Evolutionary conservation across 2,797 vertebrate genomes (phyloP), one percentile per base, ranked within the genome.

Genomic region (Rhyacichthys aspro): DNA sequence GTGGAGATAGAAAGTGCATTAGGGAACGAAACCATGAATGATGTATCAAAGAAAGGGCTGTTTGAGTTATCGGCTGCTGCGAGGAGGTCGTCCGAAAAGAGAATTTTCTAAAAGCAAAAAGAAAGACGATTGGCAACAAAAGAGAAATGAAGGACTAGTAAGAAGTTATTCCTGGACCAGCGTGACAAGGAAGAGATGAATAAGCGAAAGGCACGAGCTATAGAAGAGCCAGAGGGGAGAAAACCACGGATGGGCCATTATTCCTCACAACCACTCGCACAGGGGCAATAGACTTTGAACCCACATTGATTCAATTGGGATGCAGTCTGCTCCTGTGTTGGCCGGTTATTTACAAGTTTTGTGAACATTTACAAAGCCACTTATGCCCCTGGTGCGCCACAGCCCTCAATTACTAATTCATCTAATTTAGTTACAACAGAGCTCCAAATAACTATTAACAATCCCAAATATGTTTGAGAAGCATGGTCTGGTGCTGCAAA

Each of bases 21-120:
- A 88, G 75, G 84, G 84, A 88, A 89, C 86, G 88, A 86, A 89
- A 77, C 71, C 83, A 88, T 90, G 86, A 88, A 90, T 85, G 86
- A 87, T 89, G 89, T 83, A 90, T 86, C 81, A 83, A 82, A 86
- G 77, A 76, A 72, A 72, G 70, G 68, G 43, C 71, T 63, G 72
- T n/a, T n/a, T n/a, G n/a, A n/a, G n/a, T 70, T 75, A 71, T 78
- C 10, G 42, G 23, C 44, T 33, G 47, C 46, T 67, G 57, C 38
- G 55, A 34, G 11, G 32, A 45, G 66, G 68, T 55, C 46, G 74
- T 48, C 59, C 66, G 55, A 77, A 82, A 82, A 67, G 67, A 46
- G 56, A 69, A 78, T 84, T 79, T 76, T 63, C 18, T 63, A 58
- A 59, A 66, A 73, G 62, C 23, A 17, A 41, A 43, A 54, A 48